Conservation (phyloP, 2,888 invertebrate species). For the Ennomos erosarius region DNA sequence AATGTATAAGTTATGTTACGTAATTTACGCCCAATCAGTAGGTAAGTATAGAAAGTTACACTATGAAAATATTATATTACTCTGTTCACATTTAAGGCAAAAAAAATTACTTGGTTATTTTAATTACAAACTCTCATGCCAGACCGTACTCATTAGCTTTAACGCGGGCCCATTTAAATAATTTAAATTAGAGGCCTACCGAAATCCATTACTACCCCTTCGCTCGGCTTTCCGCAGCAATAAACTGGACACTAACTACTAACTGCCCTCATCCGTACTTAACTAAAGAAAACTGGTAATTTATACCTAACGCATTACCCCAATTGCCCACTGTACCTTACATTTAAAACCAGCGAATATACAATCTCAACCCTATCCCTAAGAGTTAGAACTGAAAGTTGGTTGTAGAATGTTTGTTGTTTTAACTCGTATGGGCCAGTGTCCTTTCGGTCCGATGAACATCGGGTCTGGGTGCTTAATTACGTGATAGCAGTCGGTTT, state of each 20-base stretch:
- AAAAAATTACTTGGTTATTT: too few species aligned
- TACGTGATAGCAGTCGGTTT: conserved; percentile 80
- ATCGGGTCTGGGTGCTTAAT: conserved; percentile 77
- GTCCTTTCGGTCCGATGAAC: conserved; percentile 74
- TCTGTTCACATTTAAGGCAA: too few species aligned
- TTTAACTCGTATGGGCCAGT: conserved; percentile 68
- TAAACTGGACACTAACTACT: conserved; percentile 68
- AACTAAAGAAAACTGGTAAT: conserved; percentile 79
- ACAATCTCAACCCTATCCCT: conserved; percentile 38
- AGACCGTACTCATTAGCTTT: background rate
- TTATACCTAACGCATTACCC: conserved; percentile 76
- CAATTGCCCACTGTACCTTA: conserved; percentile 69
- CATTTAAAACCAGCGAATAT: conserved; percentile 29
- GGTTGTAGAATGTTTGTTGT: conserved; percentile 46
- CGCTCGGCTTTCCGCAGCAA: conserved; percentile 46
- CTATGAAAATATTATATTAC: too few species aligned
- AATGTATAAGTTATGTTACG: too few species aligned
- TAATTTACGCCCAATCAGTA: too few species aligned
- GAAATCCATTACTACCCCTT: conserved; percentile 41
- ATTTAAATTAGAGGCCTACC: conserved; percentile 37
- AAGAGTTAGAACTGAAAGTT: conserved; percentile 44
- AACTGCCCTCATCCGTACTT: conserved; percentile 72
- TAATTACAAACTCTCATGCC: too few species aligned
- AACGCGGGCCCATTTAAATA: conserved; percentile 22
- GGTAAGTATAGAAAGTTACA: too few species aligned